Evolutionary conservation across 2,888 invertebrate genomes (phyloP), one percentile per base, ranked within the genome.

Genomic region (Synergus laeviventris): DNA sequence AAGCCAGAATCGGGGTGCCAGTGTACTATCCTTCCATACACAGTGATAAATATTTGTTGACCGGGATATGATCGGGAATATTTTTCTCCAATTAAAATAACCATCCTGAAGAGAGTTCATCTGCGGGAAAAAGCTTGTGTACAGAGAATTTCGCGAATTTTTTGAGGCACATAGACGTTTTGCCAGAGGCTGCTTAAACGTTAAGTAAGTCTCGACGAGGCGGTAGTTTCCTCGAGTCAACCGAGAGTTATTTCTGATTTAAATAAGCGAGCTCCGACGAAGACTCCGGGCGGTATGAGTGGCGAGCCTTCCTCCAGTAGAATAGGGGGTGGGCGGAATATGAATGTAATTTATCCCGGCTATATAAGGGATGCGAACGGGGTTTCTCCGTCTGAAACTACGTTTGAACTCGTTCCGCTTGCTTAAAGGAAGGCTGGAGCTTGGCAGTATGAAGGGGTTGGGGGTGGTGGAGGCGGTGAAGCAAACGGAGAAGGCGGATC

Each of bases 331-430:
- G 42, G 73, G 77, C 77, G 81, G 81, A 86, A 87, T 87, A 88
- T 85, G 87, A 88, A 89, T 87, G 88, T 87, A 87, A 88, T 89
- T 89, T 87, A 88, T 87, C 84, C 84, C 61, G 74, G 83, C 83
- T 84, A 82, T 83, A 82, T 84, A 86, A 86, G 86, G 85, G 86
- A 87, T 84, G 87, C 84, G 85, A 86, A 85, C 84, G 84, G 81
- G 81, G 83, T 84, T 83, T 82, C 79, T 79, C 78, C 70, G 74
- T 81, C 76, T 80, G 81, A 82, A 85, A 86, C 81, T 86, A 82
- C 85, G 86, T 88, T 89, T 88, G 85, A 88, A 86, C 87, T 86
- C 76, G 74, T 79, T 79, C 77, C 81, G 74, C 79, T 78, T 80
- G 81, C 79, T 82, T 82, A 80, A 84, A 81, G 77, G 74, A 76